Conservation (phyloP, 2,113 vertebrate genomes). For the Lipophrys pholis region DNA sequence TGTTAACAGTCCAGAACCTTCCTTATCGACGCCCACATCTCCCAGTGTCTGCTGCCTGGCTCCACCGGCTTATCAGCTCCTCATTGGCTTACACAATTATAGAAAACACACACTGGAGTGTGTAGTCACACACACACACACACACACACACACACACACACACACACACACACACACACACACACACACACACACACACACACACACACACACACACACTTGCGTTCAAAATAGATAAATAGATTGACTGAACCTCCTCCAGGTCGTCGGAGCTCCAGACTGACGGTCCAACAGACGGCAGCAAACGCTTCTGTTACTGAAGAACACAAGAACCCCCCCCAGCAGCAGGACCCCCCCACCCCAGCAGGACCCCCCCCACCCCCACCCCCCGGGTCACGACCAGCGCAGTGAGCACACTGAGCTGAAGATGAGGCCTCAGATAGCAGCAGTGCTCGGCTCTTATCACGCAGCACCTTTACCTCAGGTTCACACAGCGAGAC, state of each 20-base stretch:
- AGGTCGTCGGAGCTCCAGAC: conserved; percentile 20
- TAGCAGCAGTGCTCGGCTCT: conserved; percentile 38
- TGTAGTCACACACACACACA: conserved; percentile 34
- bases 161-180: conserved; percentile 46
- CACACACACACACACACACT: too few relatives aligned
- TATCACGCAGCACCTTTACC: conserved; percentile 55
- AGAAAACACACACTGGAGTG: conserved; percentile 62
- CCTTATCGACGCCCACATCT: conserved; percentile 83
- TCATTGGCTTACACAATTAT: conserved; percentile 77
- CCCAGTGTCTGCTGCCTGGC: conserved; percentile 81
- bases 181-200: too few relatives aligned
- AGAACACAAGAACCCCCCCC: conserved; percentile 18
- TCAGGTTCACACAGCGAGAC: conserved; percentile 25
- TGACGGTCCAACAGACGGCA: conserved; percentile 14
- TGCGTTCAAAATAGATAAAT: too few relatives aligned
- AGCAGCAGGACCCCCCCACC: neutral
- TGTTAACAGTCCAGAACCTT: too few relatives aligned
- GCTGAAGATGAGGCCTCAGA: conserved; percentile 56
- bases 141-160: conserved; percentile 23
- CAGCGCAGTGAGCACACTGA: conserved; percentile 50
- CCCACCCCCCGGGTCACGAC: conserved; percentile 47
- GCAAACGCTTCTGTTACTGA: conserved; percentile 32
- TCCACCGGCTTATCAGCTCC: conserved; percentile 82
- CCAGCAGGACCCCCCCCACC: neutral
- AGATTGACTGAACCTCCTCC: conserved; percentile 63